Base-by-base conservation (phyloP, 1,140 invertebrate species). In the Stegodyphus dumicola region DNA sequence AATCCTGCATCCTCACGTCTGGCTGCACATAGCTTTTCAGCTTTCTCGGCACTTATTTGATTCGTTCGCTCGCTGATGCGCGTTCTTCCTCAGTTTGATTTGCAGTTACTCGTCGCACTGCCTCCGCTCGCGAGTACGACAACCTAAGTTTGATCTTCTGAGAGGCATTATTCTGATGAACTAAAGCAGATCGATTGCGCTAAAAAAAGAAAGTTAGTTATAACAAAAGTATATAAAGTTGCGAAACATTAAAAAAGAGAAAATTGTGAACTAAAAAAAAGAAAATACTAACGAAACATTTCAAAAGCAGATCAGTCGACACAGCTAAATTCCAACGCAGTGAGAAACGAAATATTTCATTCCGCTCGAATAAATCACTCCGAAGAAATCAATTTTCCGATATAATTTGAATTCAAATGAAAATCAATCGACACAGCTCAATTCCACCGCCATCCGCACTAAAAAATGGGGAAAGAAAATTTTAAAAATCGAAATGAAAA, bases 31-130 rank as follows among this genome's bases (percentile, higher is more conserved):
- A 69, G 48, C 54, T 73, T 11, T 60, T 51, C 54, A 6, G 79
- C 6, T 71, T 73, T 69, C 11, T 73, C 5, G 5, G 53, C 18
- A 73, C 11, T 52, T 48, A 60, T 71, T 53, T 69, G 48, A 79
- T 69, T 56, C 49, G n/a, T 65, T 79, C 13, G 0, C 53, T 69
- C n/a, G 65, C 67, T 73, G 65, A 81, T 81, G 69, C 51, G 18
- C 11, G 33, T 64, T 73, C 48, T 64, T 65, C 33, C 18, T 77
- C 75, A 77, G 56, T 65, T 65, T 49, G 18, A 77, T 77, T 77
- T 65, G 75, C 17, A 77, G 15, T 65, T 10, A 65, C 10, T 77
- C 54, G 0, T 65, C 75, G 0, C 17, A 77, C 6, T 51, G 13
- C 18, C 65, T 77, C 18, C 18, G 10, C 33, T 65, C 0, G 33